Base-by-base conservation (phyloP, 2,113 vertebrate genomes). In the Malurus cyaneus region DNA sequence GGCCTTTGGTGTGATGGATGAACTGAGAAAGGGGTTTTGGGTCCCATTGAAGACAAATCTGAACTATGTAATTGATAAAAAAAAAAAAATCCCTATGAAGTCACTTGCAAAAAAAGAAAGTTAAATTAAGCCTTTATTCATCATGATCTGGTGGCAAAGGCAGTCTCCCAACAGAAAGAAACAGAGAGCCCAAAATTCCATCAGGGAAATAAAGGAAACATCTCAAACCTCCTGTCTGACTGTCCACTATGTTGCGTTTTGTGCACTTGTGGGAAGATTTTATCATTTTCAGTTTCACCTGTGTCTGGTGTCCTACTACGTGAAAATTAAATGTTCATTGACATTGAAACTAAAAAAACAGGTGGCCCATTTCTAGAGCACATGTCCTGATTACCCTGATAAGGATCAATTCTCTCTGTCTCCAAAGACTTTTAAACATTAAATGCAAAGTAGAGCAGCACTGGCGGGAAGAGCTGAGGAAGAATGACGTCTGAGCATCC, bases 361-460 rank as follows among this genome's bases (percentile, higher is more conserved):
- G 17, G 42, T 52, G 79, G 15, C 64, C 94, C 59, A 88, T 14
- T 94, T 96, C 54, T 64, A 36, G 34, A 80, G 18, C 29, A 34
- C 17, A 11, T 7, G 32, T 66, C 90, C 94, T 80, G 86, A 80
- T 93, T 88, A 76, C 36, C 21, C 31, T 76, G 80, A 50, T 86
- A 86, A 77, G 10, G 42, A 80, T 16, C 36, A 76, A 61, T 77
- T 90, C 29, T 71, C 28, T 54, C 50, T 64, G 49, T 93, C 91
- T 81, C 91, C 67, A 72, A 94, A 95, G 88, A 62, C 25, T 62
- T 90, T n/a, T 29, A 66, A 93, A 41, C 21, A 80, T 74, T 78
- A 81, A 83, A 52, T 49, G n/a, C 24, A 88, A 96, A 95, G 60
- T 92, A 56, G 95, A 92, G 24, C 91, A 94, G 44, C 60, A 79